Evolutionary conservation across 2,113 vertebrate genomes (phyloP).

Genomic region (Mirounga angustirostris): DNA sequence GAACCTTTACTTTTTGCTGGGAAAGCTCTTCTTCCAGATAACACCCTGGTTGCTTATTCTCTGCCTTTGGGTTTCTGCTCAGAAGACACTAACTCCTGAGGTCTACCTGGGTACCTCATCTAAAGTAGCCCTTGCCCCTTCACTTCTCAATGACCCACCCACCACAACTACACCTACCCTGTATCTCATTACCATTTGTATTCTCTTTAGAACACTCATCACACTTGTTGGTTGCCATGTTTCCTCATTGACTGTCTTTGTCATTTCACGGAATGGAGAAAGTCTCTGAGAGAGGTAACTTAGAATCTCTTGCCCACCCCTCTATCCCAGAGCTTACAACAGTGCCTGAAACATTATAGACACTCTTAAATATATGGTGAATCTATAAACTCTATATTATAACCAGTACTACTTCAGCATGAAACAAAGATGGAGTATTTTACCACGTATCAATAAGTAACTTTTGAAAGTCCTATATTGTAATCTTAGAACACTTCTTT

Average conservation of each 20-base stretch:
- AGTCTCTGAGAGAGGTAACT: not conserved
- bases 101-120: not conserved
- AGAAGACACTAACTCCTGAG: not conserved
- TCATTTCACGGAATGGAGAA: not conserved
- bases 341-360: not conserved
- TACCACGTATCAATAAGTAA: not conserved
- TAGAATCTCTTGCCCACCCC: not conserved
- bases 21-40: not conserved
- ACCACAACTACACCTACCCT: not conserved
- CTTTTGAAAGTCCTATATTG: not conserved
- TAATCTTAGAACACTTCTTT: not conserved
- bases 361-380: not conserved
- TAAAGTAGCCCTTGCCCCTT: not conserved
- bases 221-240: not conserved
- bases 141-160: not conserved
- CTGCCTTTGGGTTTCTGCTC: not conserved
- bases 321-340: not conserved
- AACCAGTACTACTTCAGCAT: not conserved
- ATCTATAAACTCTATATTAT: not conserved
- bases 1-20: not conserved
- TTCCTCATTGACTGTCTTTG: not conserved
- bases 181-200: not conserved
- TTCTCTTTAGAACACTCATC: not conserved
- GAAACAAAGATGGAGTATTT: not conserved
- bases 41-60: not conserved